Evolutionary conservation across 1,140 invertebrate genomes (phyloP).

Genomic region (Papilio dardanus): DNA sequence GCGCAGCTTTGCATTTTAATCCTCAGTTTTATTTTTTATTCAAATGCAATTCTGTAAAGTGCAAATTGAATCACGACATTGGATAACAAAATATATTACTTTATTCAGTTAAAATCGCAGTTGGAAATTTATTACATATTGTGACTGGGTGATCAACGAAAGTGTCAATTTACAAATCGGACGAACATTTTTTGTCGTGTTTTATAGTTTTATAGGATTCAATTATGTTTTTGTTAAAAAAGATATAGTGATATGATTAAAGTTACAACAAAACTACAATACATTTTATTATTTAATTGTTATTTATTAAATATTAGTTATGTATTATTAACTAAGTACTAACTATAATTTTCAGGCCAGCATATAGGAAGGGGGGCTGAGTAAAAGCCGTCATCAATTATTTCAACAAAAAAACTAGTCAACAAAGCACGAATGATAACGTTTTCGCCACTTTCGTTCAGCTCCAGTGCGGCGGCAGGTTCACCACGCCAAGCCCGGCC

Average conservation of each 20-base stretch:
- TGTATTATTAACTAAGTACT: too few species aligned
- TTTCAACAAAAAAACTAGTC: too few species aligned
- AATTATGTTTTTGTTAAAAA: neutral
- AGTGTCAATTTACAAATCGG: neutral
- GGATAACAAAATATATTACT: slow-evolving; percentile 29
- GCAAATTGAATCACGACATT: slow-evolving; percentile 31
- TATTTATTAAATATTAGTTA: neutral
- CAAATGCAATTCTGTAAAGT: slow-evolving; percentile 22
- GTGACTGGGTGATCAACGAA: slow-evolving; percentile 24
- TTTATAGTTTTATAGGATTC: neutral
- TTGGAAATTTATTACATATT: slow-evolving; percentile 24
- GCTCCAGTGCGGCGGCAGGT: too few species aligned
- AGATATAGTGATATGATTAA: neutral
- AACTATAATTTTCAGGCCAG: too few species aligned
- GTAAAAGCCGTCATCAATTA: too few species aligned
- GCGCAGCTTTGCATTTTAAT: slow-evolving; percentile 7
- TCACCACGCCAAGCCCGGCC: too few species aligned
- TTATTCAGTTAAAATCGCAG: slow-evolving; percentile 24
- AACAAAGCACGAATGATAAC: too few species aligned
- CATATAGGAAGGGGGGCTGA: too few species aligned
- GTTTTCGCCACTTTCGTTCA: too few species aligned
- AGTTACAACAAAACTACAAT: too few species aligned
- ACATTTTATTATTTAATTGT: too few species aligned
- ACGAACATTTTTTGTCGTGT: neutral
- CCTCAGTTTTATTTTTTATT: slow-evolving; percentile 7